A percentile compares a stretch with the other conserved stretches of the same genome.
phyloP scores from a whole-genome alignment of 2,797 vertebrate species.

The Thripadectes ignobilis region DNA sequence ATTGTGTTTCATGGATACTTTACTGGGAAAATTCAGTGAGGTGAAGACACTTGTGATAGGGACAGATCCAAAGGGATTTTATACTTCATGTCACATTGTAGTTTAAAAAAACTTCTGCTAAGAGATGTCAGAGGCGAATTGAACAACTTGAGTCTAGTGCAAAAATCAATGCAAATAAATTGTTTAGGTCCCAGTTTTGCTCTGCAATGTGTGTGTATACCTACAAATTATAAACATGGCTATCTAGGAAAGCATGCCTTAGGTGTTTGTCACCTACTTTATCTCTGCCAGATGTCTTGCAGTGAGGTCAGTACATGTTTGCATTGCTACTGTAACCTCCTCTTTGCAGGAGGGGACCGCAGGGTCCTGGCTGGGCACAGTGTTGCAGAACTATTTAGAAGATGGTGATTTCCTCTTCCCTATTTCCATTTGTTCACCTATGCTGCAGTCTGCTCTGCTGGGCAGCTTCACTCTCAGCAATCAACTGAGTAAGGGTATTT shows the following conservation, averaged over 20 bases:
- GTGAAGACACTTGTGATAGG: slow-evolving; percentile 12
- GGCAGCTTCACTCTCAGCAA: background rate
- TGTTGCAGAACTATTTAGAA: background rate
- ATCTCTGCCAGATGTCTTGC: background rate
- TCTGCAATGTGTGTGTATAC: background rate
- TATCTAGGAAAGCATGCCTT: background rate
- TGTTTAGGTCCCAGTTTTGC: background rate
- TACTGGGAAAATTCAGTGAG: background rate
- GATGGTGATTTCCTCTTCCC: background rate
- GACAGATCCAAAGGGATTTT: slow-evolving; percentile 18
- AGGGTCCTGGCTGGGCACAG: background rate
- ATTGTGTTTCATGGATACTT: slow-evolving; percentile 32
- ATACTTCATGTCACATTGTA: background rate
- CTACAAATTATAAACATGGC: slow-evolving; percentile 1
- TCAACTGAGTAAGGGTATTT: background rate
- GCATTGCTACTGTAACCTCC: background rate
- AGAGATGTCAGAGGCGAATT: background rate
- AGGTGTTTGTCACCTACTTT: background rate
- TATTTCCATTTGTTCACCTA: background rate
- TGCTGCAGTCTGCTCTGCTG: background rate
- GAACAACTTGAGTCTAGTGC: background rate
- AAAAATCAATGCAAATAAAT: slow-evolving; percentile 1
- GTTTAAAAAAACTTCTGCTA: background rate
- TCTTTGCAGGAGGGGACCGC: background rate
- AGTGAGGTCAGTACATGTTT: background rate